Conservation (phyloP, 2,888 invertebrate species). For the Ecliptopera silaceata region DNA sequence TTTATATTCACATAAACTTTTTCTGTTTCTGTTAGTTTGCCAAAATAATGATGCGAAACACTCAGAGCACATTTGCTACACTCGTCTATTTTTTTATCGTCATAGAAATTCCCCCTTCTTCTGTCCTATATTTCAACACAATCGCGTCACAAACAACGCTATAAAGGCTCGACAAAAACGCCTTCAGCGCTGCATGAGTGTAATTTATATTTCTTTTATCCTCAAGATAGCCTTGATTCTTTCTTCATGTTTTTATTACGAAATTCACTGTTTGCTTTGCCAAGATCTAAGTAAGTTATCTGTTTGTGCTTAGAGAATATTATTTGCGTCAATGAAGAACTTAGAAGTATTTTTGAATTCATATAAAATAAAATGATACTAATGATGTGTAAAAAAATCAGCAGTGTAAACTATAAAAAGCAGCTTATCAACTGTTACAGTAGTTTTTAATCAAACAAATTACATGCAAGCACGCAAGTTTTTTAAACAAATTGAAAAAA, state of each 20-base stretch:
- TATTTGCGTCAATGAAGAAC: no score
- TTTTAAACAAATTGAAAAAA: no score
- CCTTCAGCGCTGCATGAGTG: constrained; percentile 26
- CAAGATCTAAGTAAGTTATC: constrained; percentile 21
- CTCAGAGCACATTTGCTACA: background rate
- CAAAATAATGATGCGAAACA: background rate
- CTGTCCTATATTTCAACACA: constrained; percentile 49
- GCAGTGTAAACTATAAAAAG: no score
- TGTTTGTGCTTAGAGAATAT: background rate
- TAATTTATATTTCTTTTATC: constrained; percentile 30
- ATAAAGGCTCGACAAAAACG: constrained; percentile 42
- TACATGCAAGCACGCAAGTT: no score
- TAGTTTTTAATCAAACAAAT: no score
- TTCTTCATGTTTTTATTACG: constrained; percentile 23
- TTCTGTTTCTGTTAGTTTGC: background rate
- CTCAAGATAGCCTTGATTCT: constrained; percentile 25
- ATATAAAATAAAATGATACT: no score
- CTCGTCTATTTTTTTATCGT: constrained; percentile 27
- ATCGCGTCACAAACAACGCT: constrained; percentile 60
- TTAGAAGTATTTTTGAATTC: no score
- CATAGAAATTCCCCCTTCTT: constrained; percentile 37
- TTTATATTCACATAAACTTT: background rate
- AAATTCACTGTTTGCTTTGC: constrained; percentile 22
- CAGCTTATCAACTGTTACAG: no score
- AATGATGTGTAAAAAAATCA: no score